Conservation (phyloP, 64 coral and sea anemone genomes). For the Acropora tenuis region DNA sequence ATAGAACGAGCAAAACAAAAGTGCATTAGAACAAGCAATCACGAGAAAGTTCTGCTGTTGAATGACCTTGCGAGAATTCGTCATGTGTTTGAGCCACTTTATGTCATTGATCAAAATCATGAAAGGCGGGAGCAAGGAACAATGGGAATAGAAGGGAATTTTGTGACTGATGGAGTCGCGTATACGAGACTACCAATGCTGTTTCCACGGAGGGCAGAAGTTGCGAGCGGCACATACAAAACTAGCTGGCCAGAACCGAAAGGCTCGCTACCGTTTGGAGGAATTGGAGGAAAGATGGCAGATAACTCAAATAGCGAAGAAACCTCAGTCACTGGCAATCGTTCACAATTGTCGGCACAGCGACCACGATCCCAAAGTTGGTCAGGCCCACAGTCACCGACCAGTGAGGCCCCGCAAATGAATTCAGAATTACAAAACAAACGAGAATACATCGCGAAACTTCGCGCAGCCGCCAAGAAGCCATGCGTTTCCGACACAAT, state of each 20-base stretch:
- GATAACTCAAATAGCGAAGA: background rate
- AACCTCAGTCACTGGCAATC: background rate
- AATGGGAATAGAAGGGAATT: background rate
- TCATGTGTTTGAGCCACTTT: slow-evolving; percentile 52
- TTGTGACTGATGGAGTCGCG: background rate
- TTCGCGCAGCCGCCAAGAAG: background rate
- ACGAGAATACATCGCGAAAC: slow-evolving; percentile 7
- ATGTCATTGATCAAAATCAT: background rate
- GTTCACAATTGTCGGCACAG: background rate
- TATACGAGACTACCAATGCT: background rate
- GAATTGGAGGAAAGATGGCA: background rate
- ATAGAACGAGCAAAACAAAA: slow-evolving; percentile 55
- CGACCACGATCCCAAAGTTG: background rate
- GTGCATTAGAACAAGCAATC: background rate
- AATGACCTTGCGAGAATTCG: slow-evolving; percentile 60
- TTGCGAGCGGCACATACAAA: background rate
- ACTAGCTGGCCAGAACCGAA: background rate
- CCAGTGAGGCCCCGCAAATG: background rate
- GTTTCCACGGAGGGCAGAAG: background rate
- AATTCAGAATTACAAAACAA: background rate
- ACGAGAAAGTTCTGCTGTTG: slow-evolving; percentile 40
- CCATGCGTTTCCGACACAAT: slow-evolving; percentile 41
- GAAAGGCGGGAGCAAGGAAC: background rate
- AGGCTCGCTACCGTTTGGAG: background rate
- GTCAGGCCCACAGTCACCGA: background rate